Percentiles rank a stretch among this genome's conserved stretches.
phyloP scores from a whole-genome alignment of 2,797 vertebrate genomes.

The Threskiornis aethiopicus region DNA sequence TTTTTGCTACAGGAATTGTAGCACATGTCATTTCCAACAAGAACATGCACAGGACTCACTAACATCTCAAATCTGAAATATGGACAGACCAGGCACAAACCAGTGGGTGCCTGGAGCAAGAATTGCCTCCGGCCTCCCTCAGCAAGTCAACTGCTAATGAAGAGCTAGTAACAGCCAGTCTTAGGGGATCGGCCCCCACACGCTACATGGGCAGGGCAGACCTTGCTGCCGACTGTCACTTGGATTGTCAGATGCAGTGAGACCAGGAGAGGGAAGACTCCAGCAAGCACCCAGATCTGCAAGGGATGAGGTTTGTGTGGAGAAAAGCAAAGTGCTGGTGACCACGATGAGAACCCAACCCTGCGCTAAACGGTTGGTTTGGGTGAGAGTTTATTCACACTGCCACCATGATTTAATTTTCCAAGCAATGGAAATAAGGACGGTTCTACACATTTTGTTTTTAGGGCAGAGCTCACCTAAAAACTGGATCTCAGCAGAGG shows the following conservation, averaged over 20 bases:
- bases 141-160: not conserved
- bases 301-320: accelerated
- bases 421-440: not conserved
- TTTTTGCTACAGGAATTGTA: constrained; percentile 19
- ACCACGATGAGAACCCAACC: accelerated
- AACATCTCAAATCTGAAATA: not conserved
- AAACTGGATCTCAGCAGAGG: not conserved
- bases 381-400: not conserved
- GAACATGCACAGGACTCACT: not conserved
- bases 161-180: not conserved
- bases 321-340: not conserved
- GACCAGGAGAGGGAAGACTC: not conserved
- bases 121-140: not conserved
- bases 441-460: not conserved
- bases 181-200: not conserved
- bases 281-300: not conserved
- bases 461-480: not conserved
- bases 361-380: not conserved
- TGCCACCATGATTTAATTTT: not conserved
- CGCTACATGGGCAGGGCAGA: accelerated
- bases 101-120: not conserved
- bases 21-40: constrained; percentile 11
- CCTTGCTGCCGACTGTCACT: not conserved
- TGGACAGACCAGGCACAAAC: not conserved
- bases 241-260: accelerated